Base-by-base conservation (phyloP, 1,140 invertebrate species). In the Drosophila seguyi region DNA sequence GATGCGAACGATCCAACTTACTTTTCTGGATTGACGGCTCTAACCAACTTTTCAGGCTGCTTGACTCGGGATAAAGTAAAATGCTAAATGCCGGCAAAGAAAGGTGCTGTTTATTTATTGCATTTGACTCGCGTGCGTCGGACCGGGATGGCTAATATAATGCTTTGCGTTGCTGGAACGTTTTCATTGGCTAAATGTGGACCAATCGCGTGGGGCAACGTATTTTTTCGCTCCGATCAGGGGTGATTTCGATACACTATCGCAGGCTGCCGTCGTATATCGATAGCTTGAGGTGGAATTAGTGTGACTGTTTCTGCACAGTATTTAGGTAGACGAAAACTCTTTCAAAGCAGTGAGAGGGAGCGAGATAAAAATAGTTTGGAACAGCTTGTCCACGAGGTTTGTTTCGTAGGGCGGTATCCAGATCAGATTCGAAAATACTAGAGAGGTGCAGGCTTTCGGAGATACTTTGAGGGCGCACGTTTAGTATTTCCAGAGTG, bases 111-210 rank as follows among this genome's bases (percentile, higher is more conserved):
- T 59, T 65, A 72, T 72, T 59, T 48, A 72, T 57, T 58, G 68
- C 66, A 41, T 48, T 38, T 72, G 53, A 63, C 39, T 29, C 47
- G 38, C 36, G 41, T 42, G 55, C 29, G 80, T 18, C 2, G 8
- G 18, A 87, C 38, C 29, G 63, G 50, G 83, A 87, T 42, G 45
- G 20, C 22, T 14, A 45, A n/a, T 52, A 13, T 11, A 4, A 25
- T 34, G 47, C 45, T 13, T 47, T 69, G 50, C 42, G 25, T 67
- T 39, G 85, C 62, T 90, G 85, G 79, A 90, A 81, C 44, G 47
- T 50, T 76, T 62, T 69, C 45, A 90, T 90, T 90, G 85, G 85
- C 29, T 22, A 55, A 34, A 76, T 67, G 75, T 84, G 66, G 74
- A 65, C 85, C 85, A 79, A 79, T 79, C 44, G n/a, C 3, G 34